Percentiles rank a stretch among this genome's conserved stretches.
phyloP scores from a whole-genome alignment of 2,113 vertebrate species.

The Ornithorhynchus anatinus region DNA sequence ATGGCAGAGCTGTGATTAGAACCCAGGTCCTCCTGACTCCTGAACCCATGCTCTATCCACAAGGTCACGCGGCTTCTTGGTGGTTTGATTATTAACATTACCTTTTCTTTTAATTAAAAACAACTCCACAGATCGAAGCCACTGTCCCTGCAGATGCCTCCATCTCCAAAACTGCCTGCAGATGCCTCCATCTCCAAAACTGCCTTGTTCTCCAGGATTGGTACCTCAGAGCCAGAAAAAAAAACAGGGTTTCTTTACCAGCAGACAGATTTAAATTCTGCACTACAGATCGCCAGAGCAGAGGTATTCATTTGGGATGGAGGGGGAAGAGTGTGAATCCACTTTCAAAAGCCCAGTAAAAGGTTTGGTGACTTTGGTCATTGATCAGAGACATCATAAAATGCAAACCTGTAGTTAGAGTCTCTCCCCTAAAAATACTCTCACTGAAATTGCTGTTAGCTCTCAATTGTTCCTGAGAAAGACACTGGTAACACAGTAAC shows the following conservation, averaged over 20 bases:
- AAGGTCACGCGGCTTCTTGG: background rate
- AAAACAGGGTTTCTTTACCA: constrained; percentile 74
- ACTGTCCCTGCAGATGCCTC: constrained; percentile 79
- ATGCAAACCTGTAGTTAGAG: background rate
- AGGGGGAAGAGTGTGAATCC: rapidly evolving
- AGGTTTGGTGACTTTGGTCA: too few relatives aligned
- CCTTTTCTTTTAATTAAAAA: constrained; percentile 51
- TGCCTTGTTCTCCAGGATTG: constrained; percentile 81
- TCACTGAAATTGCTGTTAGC: too few relatives aligned
- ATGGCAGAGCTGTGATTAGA: too few relatives aligned
- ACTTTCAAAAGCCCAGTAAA: too few relatives aligned
- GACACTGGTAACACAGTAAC: too few relatives aligned
- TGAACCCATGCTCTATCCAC: too few relatives aligned
- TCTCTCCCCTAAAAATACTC: background rate
- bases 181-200: constrained; percentile 84
- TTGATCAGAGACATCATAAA: too few relatives aligned
- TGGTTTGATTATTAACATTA: background rate
- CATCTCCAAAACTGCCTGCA: too few relatives aligned
- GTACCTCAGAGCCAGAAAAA: constrained; percentile 77
- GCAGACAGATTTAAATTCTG: constrained; percentile 86
- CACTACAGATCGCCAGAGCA: constrained; percentile 86
- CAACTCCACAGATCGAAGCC: constrained; percentile 81
- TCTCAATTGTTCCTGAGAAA: too few relatives aligned
- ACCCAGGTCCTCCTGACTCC: too few relatives aligned
- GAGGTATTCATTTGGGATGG: constrained; percentile 75